phyloP scores from a whole-genome alignment of 2,888 invertebrate genomes.

The Seira musarum region DNA sequence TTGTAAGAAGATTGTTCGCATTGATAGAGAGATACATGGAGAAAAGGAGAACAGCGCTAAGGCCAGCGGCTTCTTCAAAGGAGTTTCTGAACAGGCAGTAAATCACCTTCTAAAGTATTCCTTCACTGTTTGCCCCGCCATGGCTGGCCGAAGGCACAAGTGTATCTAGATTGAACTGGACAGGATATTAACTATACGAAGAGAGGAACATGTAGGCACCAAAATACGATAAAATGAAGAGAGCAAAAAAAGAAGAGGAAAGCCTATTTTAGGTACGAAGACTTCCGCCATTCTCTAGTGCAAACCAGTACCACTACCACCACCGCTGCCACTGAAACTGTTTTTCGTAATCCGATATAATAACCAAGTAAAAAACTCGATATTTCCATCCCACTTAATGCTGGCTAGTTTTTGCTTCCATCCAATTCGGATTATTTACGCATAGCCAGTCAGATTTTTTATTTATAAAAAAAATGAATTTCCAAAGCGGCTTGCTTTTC shows the following conservation, averaged over 20 bases:
- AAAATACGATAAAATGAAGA: neutral
- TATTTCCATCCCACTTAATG: too few species aligned
- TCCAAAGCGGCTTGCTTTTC: too few species aligned
- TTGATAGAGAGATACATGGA: conserved; percentile 47
- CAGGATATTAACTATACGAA: conserved; percentile 20
- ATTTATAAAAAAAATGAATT: too few species aligned
- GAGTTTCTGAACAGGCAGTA: conserved; percentile 58
- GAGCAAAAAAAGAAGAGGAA: too few species aligned
- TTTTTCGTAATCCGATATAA: too few species aligned
- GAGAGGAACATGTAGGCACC: neutral
- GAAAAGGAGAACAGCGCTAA: conserved; percentile 38
- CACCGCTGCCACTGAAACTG: too few species aligned
- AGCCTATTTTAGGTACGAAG: too few species aligned
- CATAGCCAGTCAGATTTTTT: conserved; percentile 37
- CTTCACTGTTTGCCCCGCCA: neutral
- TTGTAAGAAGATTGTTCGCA: too few species aligned
- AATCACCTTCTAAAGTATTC: conserved; percentile 58
- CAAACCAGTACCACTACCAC: too few species aligned
- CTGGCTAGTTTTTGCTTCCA: too few species aligned
- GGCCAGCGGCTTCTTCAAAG: conserved; percentile 31
- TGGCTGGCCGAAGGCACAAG: conserved; percentile 20
- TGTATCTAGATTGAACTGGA: conserved; percentile 38
- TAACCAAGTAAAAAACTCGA: too few species aligned
- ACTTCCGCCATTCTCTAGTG: too few species aligned
- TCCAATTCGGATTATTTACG: conserved; percentile 43